Percentiles rank a stretch among this genome's conserved stretches.
Conservation (phyloP, 2,888 invertebrate genomes). For the Pinctada fucata region DNA sequence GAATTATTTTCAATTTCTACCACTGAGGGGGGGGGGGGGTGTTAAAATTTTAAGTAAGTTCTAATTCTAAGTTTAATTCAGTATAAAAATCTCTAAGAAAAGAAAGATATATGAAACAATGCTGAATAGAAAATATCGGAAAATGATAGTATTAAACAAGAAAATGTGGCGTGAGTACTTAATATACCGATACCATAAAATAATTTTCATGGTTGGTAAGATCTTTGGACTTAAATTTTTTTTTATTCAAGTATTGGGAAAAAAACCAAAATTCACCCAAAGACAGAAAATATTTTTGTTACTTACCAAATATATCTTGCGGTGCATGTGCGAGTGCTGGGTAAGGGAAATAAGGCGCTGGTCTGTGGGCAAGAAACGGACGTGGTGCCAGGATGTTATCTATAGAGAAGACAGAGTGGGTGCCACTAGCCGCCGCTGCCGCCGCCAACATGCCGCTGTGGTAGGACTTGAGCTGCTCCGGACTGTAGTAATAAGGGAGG, state of each 20-base stretch:
- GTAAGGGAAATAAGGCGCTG: slow-evolving; percentile 60
- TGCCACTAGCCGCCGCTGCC: slow-evolving; percentile 34
- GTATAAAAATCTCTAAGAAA: too few relatives aligned
- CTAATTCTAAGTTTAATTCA: too few relatives aligned
- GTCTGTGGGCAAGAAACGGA: slow-evolving; percentile 51
- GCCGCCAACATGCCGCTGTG: slow-evolving; percentile 49
- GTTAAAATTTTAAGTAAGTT: too few relatives aligned
- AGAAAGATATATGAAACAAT: too few relatives aligned
- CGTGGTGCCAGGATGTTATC: slow-evolving; percentile 69
- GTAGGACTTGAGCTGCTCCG: slow-evolving; percentile 54
- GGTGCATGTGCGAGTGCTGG: slow-evolving; percentile 47
- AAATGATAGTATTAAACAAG: too few relatives aligned
- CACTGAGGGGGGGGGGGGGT: too few relatives aligned
- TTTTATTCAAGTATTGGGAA: background rate
- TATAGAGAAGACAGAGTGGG: slow-evolving; percentile 60
- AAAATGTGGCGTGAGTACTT: too few relatives aligned
- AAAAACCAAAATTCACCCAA: background rate
- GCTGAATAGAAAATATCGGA: too few relatives aligned
- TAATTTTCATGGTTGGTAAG: too few relatives aligned
- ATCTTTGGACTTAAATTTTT: too few relatives aligned
- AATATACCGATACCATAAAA: too few relatives aligned
- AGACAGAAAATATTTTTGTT: background rate
- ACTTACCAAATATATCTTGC: slow-evolving; percentile 50
- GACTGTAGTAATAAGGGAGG: slow-evolving; percentile 52
- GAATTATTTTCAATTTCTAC: too few relatives aligned